A percentile compares a stretch with the other conserved stretches of the same genome.
Evolutionary conservation across 2,113 vertebrate genomes (phyloP).

Genomic region (Melanocharis versteri): DNA sequence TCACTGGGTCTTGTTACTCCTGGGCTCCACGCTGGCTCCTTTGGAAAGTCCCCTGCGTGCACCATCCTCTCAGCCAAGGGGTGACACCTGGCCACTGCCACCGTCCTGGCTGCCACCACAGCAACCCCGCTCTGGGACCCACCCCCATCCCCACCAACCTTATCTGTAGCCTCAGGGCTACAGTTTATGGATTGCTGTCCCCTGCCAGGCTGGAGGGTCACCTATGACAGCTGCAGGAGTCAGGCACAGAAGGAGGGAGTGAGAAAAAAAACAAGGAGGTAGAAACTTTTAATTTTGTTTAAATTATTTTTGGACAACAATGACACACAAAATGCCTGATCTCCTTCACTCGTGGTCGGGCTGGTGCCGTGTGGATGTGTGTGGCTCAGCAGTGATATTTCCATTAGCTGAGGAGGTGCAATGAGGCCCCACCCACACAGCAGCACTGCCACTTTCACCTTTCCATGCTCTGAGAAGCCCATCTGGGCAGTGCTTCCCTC

Average conservation of each 20-base stretch:
- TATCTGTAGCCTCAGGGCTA: background rate
- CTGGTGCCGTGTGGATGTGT: rapidly evolving
- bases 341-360: background rate
- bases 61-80: background rate
- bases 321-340: background rate
- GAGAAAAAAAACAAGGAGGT: background rate
- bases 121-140: rapidly evolving
- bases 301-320: background rate
- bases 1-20: rapidly evolving
- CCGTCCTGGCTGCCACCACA: background rate
- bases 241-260: background rate
- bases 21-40: background rate
- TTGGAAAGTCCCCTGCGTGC: background rate
- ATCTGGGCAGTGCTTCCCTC: background rate
- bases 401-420: background rate
- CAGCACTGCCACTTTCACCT: rapidly evolving
- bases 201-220: background rate
- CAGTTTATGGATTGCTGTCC: background rate
- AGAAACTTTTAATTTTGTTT: background rate
- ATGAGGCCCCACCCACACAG: background rate
- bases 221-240: background rate
- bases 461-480: background rate
- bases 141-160: background rate
- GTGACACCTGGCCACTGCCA: background rate
- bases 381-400: background rate